phyloP scores from a whole-genome alignment of 2,888 invertebrate species.

The Drosophila multiciliata region DNA sequence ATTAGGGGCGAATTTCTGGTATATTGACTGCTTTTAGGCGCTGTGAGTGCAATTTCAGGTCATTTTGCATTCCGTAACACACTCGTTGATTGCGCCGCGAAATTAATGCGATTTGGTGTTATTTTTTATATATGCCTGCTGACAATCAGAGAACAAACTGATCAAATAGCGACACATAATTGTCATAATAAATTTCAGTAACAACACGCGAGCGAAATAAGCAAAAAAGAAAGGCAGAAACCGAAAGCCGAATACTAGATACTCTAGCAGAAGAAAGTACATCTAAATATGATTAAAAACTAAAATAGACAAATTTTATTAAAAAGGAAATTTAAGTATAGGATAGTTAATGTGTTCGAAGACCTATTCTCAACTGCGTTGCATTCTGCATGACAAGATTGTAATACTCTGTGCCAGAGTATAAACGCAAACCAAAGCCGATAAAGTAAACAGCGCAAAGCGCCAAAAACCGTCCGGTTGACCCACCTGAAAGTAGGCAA shows the following conservation, averaged over 20 bases:
- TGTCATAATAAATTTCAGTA: slow-evolving; percentile 72
- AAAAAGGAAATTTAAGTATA: not conserved
- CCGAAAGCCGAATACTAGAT: not conserved
- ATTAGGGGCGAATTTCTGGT: slow-evolving; percentile 18
- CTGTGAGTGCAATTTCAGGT: slow-evolving; percentile 28
- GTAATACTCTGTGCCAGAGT: not conserved
- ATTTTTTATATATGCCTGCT: slow-evolving; percentile 47
- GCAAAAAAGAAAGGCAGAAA: not conserved
- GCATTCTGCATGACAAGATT: not conserved
- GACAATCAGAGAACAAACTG: slow-evolving; percentile 16
- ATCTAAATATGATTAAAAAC: not conserved
- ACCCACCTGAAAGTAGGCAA: slow-evolving; percentile 65
- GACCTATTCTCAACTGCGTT: not conserved
- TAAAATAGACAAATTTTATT: not conserved
- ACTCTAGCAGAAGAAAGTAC: not conserved
- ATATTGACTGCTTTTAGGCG: slow-evolving; percentile 17
- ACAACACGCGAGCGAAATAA: slow-evolving; percentile 45
- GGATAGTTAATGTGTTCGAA: not conserved
- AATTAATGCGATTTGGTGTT: slow-evolving; percentile 34
- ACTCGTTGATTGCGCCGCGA: slow-evolving; percentile 10
- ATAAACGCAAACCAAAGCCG: slow-evolving; percentile 2
- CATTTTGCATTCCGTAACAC: slow-evolving; percentile 21
- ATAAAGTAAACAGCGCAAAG: slow-evolving; percentile 45
- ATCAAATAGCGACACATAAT: slow-evolving; percentile 56
- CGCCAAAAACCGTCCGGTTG: slow-evolving; percentile 36